Evolutionary conservation across 2,113 vertebrate genomes (phyloP).

Genomic region (Perccottus glenii): DNA sequence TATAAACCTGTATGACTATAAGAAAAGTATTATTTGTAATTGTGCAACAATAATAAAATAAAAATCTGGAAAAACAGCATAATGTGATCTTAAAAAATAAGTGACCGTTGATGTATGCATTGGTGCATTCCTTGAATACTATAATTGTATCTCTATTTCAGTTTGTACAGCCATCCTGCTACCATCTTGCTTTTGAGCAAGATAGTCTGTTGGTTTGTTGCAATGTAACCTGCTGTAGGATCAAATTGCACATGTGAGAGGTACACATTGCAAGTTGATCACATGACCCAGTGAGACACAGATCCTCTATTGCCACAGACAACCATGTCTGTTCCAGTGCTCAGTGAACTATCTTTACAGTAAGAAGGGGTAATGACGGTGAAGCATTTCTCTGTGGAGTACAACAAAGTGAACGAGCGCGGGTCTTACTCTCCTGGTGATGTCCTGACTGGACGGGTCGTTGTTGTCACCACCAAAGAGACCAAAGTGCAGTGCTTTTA

Average conservation of each 20-base stretch:
- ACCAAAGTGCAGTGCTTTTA: conserved; percentile 68
- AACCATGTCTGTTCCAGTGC: neutral
- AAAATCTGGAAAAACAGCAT: no score
- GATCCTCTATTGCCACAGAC: conserved; percentile 1
- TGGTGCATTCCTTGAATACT: no score
- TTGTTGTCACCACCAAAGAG: conserved; percentile 59
- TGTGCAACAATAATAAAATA: no score
- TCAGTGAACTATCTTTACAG: neutral
- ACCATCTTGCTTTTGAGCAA: neutral
- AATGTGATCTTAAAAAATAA: no score
- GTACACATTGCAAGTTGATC: conserved; percentile 57
- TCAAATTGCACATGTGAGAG: conserved; percentile 63
- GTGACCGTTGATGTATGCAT: no score
- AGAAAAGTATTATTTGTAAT: no score
- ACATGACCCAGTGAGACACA: conserved; percentile 47
- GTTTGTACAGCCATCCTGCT: no score
- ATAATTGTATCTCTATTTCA: no score
- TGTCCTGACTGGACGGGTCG: conserved; percentile 60
- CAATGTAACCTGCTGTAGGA: conserved; percentile 1
- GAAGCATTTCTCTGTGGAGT: conserved; percentile 66
- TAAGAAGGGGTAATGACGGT: conserved; percentile 52
- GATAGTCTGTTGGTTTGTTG: neutral
- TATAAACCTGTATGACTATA: no score
- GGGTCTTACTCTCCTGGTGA: conserved; percentile 67
- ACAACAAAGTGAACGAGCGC: conserved; percentile 49